Base-by-base conservation (phyloP, 2,113 vertebrate genomes). In the Boulengeromyrus knoepffleri region DNA sequence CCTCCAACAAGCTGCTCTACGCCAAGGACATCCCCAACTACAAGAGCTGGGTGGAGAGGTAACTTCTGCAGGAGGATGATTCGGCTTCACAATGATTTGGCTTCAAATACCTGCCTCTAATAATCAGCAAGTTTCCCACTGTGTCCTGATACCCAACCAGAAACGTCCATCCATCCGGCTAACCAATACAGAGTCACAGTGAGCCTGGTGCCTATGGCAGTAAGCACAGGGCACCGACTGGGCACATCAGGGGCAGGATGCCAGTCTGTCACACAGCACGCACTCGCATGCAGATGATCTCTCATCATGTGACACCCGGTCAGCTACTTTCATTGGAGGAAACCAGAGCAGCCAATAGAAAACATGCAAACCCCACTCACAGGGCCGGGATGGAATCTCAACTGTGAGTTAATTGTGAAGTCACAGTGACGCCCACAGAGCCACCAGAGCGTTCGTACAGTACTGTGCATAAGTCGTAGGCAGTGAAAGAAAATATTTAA, bases 1-100 rank as follows among this genome's bases (percentile, higher is more conserved):
- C 98, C 42, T 98, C 97, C 93, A 99, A 98, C 94, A 99, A 99
- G 93, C 95, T 99, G 2, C 97, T 99, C 0, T 99, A 99, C 0
- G 98, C 98, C 95, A 99, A 99, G 97, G 98, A 99, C 93, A 99
- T 99, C 92, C 98, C 98, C 88, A 98, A 97, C 94, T 99, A 99
- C 94, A 99, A 99, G 94, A 98, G 97, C 95, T 99, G 98, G 98
- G 98, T 99, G 53, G 98, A 99, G 93, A 97, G 98, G 98, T 98
- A 90, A 91, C 97, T 90, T 31, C 77, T 46, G n/a, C 39, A 42
- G 39, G 52, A 8, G 17, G 53, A 46, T 13, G 45, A 46, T n/a
- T 47, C 13, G 45, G 31, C 74, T 80, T 42, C 36, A 39, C 36
- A 39, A 46, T 13, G 83, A 46, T n/a, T 47, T n/a, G 83, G 31